These are phyloP conservation scores for Acipenser oxyrinchus DNA, from an alignment of 2,797 vertebrate species.

Conservation along the genomic window DNA sequence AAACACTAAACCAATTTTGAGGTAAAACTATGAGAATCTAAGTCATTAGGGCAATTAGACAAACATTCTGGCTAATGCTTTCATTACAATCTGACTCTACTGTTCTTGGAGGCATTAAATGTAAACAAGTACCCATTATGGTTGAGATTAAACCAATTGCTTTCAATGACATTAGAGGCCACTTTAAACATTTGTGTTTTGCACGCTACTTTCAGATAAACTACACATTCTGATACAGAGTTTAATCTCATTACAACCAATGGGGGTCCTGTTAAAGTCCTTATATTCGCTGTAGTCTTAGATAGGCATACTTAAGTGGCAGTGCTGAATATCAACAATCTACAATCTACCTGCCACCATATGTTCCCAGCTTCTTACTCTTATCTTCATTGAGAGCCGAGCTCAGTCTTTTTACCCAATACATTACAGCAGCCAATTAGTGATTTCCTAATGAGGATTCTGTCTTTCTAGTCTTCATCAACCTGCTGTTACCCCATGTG, in stretches of 20 bases:
- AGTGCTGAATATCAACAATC: conserved; percentile 15
- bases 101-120: too few relatives aligned
- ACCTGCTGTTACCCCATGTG: too few relatives aligned
- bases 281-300: conserved; percentile 17
- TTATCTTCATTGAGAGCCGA: background rate
- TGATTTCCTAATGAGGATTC: too few relatives aligned
- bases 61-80: too few relatives aligned
- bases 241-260: conserved; percentile 35
- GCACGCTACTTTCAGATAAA: background rate
- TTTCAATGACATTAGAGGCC: background rate
- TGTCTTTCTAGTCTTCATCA: too few relatives aligned
- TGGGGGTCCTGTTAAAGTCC: conserved; percentile 14
- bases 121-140: too few relatives aligned
- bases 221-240: conserved; percentile 22
- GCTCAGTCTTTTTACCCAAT: background rate
- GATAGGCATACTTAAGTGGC: conserved; percentile 10
- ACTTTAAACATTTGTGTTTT: too few relatives aligned
- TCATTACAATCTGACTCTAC: too few relatives aligned
- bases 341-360: conserved; percentile 10
- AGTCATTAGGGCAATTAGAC: too few relatives aligned
- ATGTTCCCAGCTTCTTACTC: conserved; percentile 2
- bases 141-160: background rate
- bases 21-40: too few relatives aligned
- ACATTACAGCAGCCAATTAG: background rate
- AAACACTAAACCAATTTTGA: too few relatives aligned